Evolutionary conservation across 1,140 invertebrate genomes (phyloP).

Genomic region (Psilanteris sp.): DNA sequence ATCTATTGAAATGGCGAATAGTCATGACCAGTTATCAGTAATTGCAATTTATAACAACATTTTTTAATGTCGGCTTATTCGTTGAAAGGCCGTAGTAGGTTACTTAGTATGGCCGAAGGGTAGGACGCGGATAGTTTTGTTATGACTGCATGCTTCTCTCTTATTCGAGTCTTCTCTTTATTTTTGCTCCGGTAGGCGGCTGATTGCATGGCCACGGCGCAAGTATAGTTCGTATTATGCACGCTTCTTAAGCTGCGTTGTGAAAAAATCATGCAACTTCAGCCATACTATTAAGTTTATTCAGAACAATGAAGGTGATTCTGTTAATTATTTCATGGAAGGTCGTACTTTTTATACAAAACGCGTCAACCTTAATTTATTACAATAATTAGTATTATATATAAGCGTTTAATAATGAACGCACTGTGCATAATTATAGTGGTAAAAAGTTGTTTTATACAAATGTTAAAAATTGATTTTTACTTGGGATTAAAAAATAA

Average conservation of each 20-base stretch:
- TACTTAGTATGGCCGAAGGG: slow-evolving; percentile 45
- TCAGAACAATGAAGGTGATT: neutral
- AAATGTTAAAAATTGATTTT: too few relatives aligned
- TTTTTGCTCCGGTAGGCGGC: slow-evolving; percentile 44
- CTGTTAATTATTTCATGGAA: neutral
- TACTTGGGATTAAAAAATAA: too few relatives aligned
- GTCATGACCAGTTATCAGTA: slow-evolving; percentile 44
- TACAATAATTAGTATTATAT: too few relatives aligned
- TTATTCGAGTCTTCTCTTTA: slow-evolving; percentile 29
- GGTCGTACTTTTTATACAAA: too few relatives aligned
- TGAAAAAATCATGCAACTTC: slow-evolving; percentile 20
- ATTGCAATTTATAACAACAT: slow-evolving; percentile 57
- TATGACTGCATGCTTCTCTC: slow-evolving; percentile 43
- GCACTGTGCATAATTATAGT: too few relatives aligned
- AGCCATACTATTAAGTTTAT: neutral
- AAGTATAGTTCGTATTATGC: slow-evolving; percentile 31
- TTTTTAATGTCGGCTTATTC: slow-evolving; percentile 23
- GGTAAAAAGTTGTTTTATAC: too few relatives aligned
- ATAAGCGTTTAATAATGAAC: too few relatives aligned
- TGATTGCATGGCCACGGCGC: slow-evolving; percentile 34
- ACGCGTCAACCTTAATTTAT: too few relatives aligned
- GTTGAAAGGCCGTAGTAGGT: slow-evolving; percentile 27
- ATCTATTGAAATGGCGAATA: slow-evolving; percentile 28
- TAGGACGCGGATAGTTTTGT: slow-evolving; percentile 45
- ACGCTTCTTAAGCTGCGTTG: slow-evolving; percentile 32